phyloP scores from a whole-genome alignment of 2,888 invertebrate species.

The Escarpia spicata region DNA sequence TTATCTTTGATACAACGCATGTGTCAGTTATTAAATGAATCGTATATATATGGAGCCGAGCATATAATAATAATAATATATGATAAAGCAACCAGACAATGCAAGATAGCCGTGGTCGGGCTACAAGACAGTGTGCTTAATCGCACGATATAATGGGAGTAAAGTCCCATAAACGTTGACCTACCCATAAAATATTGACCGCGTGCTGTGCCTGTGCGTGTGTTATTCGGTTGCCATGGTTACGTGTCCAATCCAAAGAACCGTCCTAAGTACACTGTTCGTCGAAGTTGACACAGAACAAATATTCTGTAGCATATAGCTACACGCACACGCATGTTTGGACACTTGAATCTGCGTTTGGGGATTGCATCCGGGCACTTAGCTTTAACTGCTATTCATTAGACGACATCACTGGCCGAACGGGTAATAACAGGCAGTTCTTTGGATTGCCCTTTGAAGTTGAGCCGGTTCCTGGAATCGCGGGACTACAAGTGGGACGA shows the following conservation, averaged over 20 bases:
- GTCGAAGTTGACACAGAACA: neutral
- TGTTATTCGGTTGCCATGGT: neutral
- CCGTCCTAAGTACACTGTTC: neutral
- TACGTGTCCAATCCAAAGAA: neutral
- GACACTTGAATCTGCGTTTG: neutral
- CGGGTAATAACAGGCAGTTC: too few relatives aligned
- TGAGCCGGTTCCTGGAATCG: too few relatives aligned
- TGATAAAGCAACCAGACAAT: neutral
- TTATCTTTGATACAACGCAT: neutral
- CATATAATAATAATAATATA: neutral
- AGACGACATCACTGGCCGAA: too few relatives aligned
- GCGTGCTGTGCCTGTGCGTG: neutral
- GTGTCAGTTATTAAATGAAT: neutral
- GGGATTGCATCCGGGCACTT: neutral
- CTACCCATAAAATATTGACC: neutral
- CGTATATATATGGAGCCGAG: neutral
- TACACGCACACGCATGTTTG: neutral
- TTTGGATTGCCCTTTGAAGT: too few relatives aligned
- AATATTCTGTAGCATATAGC: neutral
- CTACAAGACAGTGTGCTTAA: neutral
- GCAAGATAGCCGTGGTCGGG: neutral
- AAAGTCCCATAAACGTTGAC: neutral
- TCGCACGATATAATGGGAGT: neutral
- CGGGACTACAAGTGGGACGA: too few relatives aligned
- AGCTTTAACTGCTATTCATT: too few relatives aligned